Percentiles rank a stretch among this genome's conserved stretches.
These are phyloP conservation scores for Neotoxoptera formosana DNA, from an alignment of 1,140 invertebrate genomes.

Conservation along the genomic window DNA sequence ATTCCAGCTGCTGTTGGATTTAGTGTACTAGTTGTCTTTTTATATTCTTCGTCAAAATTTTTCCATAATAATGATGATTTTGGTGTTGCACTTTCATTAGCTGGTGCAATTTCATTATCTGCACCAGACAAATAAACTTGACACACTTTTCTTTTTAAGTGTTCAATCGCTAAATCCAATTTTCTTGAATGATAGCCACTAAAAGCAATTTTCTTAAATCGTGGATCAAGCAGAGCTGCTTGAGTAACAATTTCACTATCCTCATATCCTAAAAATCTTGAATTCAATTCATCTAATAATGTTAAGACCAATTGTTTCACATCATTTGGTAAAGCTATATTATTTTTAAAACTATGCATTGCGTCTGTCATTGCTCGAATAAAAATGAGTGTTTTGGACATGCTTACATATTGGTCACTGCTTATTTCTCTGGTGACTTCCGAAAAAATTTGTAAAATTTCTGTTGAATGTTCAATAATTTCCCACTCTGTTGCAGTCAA, in stretches of 20 bases:
- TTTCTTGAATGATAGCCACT: background rate
- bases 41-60: background rate
- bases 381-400: background rate
- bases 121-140: background rate
- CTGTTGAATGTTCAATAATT: background rate
- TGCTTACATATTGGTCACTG: background rate
- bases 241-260: background rate
- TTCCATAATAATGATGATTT: background rate
- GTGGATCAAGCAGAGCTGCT: background rate
- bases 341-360: background rate
- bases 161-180: background rate
- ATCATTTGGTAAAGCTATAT: background rate
- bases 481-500: background rate
- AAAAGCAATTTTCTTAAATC: background rate
- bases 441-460: background rate
- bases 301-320: too few species aligned
- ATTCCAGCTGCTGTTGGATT: background rate
- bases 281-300: background rate
- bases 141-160: background rate
- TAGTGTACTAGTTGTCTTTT: background rate
- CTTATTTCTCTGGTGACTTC: background rate
- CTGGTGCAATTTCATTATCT: background rate
- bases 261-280: background rate
- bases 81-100: background rate
- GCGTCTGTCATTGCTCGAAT: background rate